A percentile compares a stretch with the other conserved stretches of the same genome.
Conservation (phyloP, 1,140 invertebrate genomes). For the Lasioglossum baleicum region DNA sequence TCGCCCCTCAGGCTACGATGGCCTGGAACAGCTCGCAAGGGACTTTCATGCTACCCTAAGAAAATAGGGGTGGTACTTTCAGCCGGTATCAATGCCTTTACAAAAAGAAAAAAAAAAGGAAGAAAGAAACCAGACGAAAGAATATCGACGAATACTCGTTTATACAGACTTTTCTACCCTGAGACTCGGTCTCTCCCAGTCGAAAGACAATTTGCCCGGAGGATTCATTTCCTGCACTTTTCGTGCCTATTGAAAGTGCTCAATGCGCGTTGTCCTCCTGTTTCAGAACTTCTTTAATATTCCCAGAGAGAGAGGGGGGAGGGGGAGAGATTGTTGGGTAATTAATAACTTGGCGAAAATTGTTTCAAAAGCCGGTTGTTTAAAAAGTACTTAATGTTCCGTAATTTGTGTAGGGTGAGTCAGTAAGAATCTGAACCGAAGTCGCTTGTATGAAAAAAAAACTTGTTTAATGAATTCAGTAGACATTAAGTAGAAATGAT, state of each 20-base stretch:
- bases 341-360: too few relatives aligned
- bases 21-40: slow-evolving; percentile 22
- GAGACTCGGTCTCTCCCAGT: slow-evolving; percentile 6
- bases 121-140: not conserved
- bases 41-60: slow-evolving; percentile 26
- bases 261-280: not conserved
- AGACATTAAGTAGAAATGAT: too few relatives aligned
- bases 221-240: not conserved
- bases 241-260: not conserved
- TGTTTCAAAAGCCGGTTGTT: too few relatives aligned
- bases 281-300: too few relatives aligned
- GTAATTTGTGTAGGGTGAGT: too few relatives aligned
- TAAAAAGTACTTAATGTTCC: too few relatives aligned
- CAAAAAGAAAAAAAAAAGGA: not conserved
- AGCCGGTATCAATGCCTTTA: slow-evolving; percentile 32
- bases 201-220: slow-evolving; percentile 2
- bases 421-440: too few relatives aligned
- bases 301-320: too few relatives aligned
- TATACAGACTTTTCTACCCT: not conserved
- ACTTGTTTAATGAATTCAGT: too few relatives aligned
- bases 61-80: slow-evolving; percentile 34
- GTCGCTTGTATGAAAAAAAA: too few relatives aligned
- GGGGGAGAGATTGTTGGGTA: too few relatives aligned
- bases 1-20: not conserved
- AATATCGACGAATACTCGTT: slow-evolving; percentile 3